Base-by-base conservation (phyloP, 1,140 invertebrate species). In the Leptinotarsa undecemlineata region DNA sequence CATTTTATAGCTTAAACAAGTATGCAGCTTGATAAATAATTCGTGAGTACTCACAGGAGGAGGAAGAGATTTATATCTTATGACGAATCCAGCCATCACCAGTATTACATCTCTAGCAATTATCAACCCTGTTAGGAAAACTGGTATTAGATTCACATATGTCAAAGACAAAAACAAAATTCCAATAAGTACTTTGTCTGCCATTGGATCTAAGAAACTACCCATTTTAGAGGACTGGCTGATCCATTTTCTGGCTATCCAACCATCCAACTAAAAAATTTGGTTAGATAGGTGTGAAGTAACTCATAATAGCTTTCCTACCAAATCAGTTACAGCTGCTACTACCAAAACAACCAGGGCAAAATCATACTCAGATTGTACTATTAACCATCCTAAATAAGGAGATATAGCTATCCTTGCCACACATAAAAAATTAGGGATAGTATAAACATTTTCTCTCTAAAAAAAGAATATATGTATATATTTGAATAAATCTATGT, bases 191-290 rank as follows among this genome's bases (percentile, higher is more conserved):
- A 99, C 87, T 88, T 99, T 99, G 85, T 99, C 98, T n/a, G 97
- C 97, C 85, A 98, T 90, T 14, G 98, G 98, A 86, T 99, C 98
- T n/a, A 99, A 83, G 84, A 98, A 97, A 77, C 95, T 96, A 8
- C 98, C 98, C 77, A 97, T 89, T 83, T 94, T 95, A 33, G 96
- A 95, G 17, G 94, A 92, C 85, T 99, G 97, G 68, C 92, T 93
- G 68, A 91, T 90, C 90, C 95, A 98, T 69, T 92, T 94, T 69
- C 98, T 90, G 14, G 98, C 97, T 83, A 99, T 98, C 90, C 93
- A 98, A 26, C 98, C 98, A 90, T 99, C 98, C 62, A 96, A 82
- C 95, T 96, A 86, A 74, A 86, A 89, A 57, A 17, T n/a, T 61
- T 61, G 20, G 20, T n/a, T 4, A 21, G 42, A 57, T 47, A 48